These are phyloP conservation scores for Operophtera brumata DNA, from an alignment of 2,888 invertebrate species.

Conservation along the genomic window DNA sequence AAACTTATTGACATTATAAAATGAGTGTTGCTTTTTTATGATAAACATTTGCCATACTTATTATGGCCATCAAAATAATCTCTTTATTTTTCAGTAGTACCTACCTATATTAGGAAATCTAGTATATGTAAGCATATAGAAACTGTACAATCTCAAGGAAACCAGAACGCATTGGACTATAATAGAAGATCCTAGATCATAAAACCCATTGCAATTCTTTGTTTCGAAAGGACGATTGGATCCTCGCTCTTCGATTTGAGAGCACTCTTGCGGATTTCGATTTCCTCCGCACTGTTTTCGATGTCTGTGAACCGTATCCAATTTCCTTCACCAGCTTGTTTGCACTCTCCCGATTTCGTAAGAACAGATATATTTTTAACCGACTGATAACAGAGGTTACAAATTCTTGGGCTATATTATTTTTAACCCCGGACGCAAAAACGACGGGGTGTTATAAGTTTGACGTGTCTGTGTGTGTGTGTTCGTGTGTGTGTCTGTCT, in stretches of 20 bases:
- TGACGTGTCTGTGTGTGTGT: too few species aligned
- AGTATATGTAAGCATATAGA: too few species aligned
- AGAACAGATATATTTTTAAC: conserved; percentile 7
- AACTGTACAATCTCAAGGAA: neutral
- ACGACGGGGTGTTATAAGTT: too few species aligned
- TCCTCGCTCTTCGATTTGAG: conserved; percentile 30
- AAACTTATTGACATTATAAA: too few species aligned
- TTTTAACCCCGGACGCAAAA: too few species aligned
- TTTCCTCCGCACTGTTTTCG: conserved; percentile 52
- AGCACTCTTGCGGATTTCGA: conserved; percentile 44
- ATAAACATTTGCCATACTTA: too few species aligned
- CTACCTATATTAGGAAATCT: too few species aligned
- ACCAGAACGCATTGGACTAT: conserved; percentile 12
- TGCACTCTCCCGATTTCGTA: conserved; percentile 48
- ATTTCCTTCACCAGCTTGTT: conserved; percentile 56
- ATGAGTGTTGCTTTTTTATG: too few species aligned
- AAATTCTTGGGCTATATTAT: too few species aligned
- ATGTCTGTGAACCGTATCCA: conserved; percentile 49
- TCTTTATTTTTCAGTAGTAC: too few species aligned
- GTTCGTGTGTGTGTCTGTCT: too few species aligned
- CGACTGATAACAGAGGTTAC: neutral
- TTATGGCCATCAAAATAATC: too few species aligned
- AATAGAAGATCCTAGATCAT: conserved; percentile 14
- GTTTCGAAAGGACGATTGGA: conserved; percentile 10
- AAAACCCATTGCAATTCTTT: conserved; percentile 16